These are phyloP conservation scores for Drosophila neotestacea DNA, from an alignment of 2,888 invertebrate species.

Conservation along the genomic window DNA sequence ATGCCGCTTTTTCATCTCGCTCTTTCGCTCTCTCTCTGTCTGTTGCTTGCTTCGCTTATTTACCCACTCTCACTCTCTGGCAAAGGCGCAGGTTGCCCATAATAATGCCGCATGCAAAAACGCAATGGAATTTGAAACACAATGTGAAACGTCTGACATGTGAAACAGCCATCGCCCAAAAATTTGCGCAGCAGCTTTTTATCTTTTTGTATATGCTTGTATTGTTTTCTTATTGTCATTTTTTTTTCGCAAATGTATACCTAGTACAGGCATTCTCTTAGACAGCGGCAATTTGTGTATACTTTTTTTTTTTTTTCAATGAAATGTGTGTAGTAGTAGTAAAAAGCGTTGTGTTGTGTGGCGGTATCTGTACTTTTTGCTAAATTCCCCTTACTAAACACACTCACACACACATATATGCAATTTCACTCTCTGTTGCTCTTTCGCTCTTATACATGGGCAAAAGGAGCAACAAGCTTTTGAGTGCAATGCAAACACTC, in stretches of 20 bases:
- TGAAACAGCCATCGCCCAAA: conserved; percentile 77
- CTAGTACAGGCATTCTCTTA: conserved; percentile 1
- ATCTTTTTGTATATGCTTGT: conserved; percentile 49
- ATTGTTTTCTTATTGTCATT: conserved; percentile 51
- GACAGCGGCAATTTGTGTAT: conserved; percentile 57
- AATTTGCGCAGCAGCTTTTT: conserved; percentile 81
- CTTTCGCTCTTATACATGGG: conserved; percentile 29
- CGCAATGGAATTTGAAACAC: conserved; percentile 53
- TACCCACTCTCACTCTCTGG: conserved; percentile 52
- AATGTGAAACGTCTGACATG: conserved; percentile 44
- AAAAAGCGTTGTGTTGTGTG: conserved; percentile 65
- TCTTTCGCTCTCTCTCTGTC: conserved; percentile 5
- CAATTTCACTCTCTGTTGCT: conserved; percentile 34
- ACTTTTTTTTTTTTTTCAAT: conserved; percentile 65
- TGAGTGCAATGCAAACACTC: conserved; percentile 69
- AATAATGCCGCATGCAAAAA: conserved; percentile 69
- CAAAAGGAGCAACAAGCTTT: conserved; percentile 73
- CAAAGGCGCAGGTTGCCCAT: conserved; percentile 66
- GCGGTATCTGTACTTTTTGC: conserved; percentile 78
- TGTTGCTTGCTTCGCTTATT: conserved; percentile 3
- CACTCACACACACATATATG: conserved; percentile 12
- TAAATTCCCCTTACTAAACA: conserved; percentile 51
- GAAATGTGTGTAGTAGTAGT: conserved; percentile 71
- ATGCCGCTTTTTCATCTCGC: conserved; percentile 8
- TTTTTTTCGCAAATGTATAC: conserved; percentile 45